Conservation (phyloP, 2,797 vertebrate genomes). For the Rhinoraja longicauda region DNA sequence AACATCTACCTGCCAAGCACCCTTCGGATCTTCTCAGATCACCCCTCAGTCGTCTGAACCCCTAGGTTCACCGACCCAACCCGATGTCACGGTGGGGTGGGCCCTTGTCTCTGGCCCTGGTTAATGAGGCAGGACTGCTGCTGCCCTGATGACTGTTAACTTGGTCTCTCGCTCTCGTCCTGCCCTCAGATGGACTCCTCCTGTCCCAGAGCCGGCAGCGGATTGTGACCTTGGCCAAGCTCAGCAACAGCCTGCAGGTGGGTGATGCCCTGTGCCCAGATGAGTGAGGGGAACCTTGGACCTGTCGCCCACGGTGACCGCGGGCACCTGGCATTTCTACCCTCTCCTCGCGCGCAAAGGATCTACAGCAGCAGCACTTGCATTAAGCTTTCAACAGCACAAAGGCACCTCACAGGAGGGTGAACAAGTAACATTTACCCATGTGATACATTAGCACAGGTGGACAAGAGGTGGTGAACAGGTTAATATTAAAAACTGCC, state of each 20-base stretch:
- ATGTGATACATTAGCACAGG: not conserved
- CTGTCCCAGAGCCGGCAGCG: conserved; percentile 93
- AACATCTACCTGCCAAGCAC: no score
- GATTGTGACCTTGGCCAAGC: conserved; percentile 82
- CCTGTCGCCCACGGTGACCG: no score
- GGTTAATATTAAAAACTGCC: no score
- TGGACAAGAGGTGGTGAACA: no score
- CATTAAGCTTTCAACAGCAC: not conserved
- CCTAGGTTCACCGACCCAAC: no score
- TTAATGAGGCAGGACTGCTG: no score
- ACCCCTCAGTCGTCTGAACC: no score
- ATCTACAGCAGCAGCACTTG: not conserved
- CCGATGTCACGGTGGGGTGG: no score
- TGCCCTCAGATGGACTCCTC: conserved; percentile 78
- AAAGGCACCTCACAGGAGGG: not conserved
- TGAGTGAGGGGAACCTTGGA: not conserved
- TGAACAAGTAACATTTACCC: not conserved
- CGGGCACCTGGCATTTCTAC: not conserved
- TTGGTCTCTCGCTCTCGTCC: conserved; percentile 21
- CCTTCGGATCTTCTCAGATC: no score
- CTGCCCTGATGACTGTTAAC: no score
- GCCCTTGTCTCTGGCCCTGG: no score
- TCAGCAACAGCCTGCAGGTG: conserved; percentile 80
- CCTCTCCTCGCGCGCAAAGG: not conserved
- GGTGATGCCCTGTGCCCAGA: conserved; percentile 3